Conservation (phyloP, 1,140 invertebrate genomes). For the Drosophila parvula region DNA sequence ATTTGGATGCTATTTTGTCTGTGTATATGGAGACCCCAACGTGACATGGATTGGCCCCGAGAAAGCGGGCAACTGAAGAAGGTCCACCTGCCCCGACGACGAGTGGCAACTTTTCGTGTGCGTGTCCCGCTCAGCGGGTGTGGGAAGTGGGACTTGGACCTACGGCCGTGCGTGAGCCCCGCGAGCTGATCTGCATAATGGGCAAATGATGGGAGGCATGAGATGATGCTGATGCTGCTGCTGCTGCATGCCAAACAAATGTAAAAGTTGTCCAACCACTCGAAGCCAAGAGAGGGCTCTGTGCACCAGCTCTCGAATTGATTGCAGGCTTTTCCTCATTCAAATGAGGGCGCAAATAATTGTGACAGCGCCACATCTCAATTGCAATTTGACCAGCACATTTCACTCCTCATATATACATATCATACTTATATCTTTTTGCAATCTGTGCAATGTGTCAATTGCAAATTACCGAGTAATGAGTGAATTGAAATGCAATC, state of each 20-base stretch:
- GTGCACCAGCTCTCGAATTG: conserved; percentile 44
- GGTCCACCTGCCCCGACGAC: conserved; percentile 58
- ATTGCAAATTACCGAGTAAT: conserved; percentile 60
- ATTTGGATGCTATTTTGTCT: conserved; percentile 22
- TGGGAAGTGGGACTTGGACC: conserved; percentile 45
- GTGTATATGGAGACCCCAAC: conserved; percentile 46
- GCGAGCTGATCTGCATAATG: conserved; percentile 66
- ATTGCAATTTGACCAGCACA: conserved; percentile 49
- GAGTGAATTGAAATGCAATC: conserved; percentile 77
- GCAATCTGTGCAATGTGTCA: conserved; percentile 65
- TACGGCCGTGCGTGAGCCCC: conserved; percentile 38
- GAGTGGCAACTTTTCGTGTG: conserved; percentile 62
- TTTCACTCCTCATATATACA: not conserved
- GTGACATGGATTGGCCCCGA: conserved; percentile 72
- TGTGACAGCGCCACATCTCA: conserved; percentile 25
- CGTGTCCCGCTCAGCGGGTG: conserved; percentile 32
- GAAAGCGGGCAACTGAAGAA: conserved; percentile 37
- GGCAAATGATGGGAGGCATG: conserved; percentile 23
- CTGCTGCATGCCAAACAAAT: conserved; percentile 44
- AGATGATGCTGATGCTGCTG: conserved; percentile 24
- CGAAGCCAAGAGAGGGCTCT: conserved; percentile 54
- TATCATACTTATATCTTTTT: conserved; percentile 12
- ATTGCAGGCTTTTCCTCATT: conserved; percentile 56
- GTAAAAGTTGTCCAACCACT: conserved; percentile 76
- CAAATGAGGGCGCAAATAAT: conserved; percentile 37